Evolutionary conservation across 2,888 invertebrate genomes (phyloP), one percentile per base, ranked within the genome.

Genomic region (Cephus sareptanus): DNA sequence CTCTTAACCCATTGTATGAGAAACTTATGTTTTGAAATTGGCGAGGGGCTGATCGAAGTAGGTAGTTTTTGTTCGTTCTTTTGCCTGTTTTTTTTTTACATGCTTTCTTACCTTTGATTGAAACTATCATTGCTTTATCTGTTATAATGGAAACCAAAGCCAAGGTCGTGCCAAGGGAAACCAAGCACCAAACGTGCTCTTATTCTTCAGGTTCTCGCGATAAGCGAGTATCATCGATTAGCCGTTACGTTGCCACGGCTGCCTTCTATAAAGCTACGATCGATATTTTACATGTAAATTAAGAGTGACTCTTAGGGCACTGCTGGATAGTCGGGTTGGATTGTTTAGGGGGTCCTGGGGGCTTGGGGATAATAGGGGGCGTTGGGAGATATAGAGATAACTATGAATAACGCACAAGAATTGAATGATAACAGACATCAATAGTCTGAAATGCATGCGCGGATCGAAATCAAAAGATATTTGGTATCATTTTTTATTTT

Each of bases 221-320:
- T 74, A 74, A 74, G 35, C 34, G 15, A 71, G 33, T 76, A 77
- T 76, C 83, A 89, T 89, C 87, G 89, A 89, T 89, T 88, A 89
- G 87, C 86, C 81, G 83, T 76, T 77, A 81, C 85, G 89, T 89
- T 89, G 88, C 89, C 88, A 89, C 84, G 88, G 82, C n/a, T 83
- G 83, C 84, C 80, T 82, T 83, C 78, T 79, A 75, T 34, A 23
- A 71, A 34, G 78, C 77, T 73, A 79, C 80, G 84, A 87, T 89
- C 88, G 86, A 88, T 89, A 85, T 83, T 84, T 85, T 82, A 34
- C 71, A 71, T 71, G 71, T 31, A 71, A 71, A 71, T 71, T 34
- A 31, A 31, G 33, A 23, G 9, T 56, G 56, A 56, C 9, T 40
- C 40, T 56, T 56, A 56, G 9, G 56, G 56, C 23, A 56, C 56